A percentile compares a stretch with the other conserved stretches of the same genome.
Conservation (phyloP, 1,140 invertebrate genomes). For the Drosophila bocqueti region DNA sequence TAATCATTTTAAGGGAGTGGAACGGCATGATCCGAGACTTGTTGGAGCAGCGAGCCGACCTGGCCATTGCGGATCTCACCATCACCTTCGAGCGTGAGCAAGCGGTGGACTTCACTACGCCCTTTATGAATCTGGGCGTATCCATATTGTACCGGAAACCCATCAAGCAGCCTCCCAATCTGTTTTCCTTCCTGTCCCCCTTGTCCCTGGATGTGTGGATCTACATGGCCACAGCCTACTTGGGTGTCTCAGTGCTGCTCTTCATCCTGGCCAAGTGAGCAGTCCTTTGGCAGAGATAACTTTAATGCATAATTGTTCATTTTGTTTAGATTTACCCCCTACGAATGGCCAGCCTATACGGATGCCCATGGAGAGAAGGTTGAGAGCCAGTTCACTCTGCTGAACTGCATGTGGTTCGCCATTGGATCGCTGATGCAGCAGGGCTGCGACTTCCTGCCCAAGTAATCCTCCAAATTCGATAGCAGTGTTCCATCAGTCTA, state of each 20-base stretch:
- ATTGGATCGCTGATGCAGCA: conserved; percentile 97
- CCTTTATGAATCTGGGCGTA: conserved; percentile 97
- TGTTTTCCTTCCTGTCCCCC: conserved; percentile 97
- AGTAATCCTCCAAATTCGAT: conserved; percentile 87
- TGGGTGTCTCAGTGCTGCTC: conserved; percentile 96
- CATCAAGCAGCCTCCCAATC: conserved; percentile 94
- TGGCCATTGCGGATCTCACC: conserved; percentile 96
- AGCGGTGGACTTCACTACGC: conserved; percentile 97
- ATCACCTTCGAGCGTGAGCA: conserved; percentile 95
- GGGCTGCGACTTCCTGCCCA: conserved; percentile 95
- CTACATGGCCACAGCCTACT: conserved; percentile 97
- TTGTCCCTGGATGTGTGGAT: conserved; percentile 98
- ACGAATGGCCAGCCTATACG: conserved; percentile 96
- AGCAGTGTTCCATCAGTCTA: neutral
- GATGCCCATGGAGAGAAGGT: conserved; percentile 90
- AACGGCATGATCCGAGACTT: conserved; percentile 97
- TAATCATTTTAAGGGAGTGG: conserved; percentile 89
- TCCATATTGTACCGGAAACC: conserved; percentile 97
- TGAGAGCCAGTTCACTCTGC: conserved; percentile 96
- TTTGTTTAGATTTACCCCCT: conserved; percentile 92
- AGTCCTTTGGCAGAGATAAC: neutral
- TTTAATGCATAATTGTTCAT: neutral
- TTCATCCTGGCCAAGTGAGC: conserved; percentile 96
- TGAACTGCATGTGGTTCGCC: conserved; percentile 98
- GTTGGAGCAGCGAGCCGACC: conserved; percentile 94